phyloP scores from a whole-genome alignment of 2,797 vertebrate species.

The Acridotheres tristis region DNA sequence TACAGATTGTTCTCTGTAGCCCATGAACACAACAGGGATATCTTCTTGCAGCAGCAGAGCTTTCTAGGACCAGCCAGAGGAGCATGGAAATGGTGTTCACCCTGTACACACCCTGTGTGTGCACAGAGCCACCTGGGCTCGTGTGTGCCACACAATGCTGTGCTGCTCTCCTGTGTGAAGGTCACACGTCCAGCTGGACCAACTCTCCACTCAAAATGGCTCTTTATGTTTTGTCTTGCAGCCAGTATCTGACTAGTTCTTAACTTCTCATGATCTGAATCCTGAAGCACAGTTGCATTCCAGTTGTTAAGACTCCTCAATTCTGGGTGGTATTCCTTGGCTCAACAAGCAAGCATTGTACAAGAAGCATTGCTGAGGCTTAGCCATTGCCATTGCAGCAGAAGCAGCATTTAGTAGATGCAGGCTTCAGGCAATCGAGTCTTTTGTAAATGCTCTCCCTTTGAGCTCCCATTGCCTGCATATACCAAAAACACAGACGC shows the following conservation, averaged over 20 bases:
- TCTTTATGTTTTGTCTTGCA: background rate
- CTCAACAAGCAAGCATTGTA: background rate
- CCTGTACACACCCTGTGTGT: accelerated
- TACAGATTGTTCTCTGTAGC: background rate
- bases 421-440: background rate
- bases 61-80: background rate
- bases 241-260: background rate
- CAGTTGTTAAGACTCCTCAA: background rate
- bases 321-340: background rate
- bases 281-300: background rate
- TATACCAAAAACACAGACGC: background rate
- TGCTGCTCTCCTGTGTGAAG: accelerated
- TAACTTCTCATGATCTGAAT: background rate
- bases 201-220: background rate
- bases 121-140: background rate
- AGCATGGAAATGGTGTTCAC: background rate
- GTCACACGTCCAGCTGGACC: background rate
- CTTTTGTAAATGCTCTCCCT: background rate
- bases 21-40: background rate
- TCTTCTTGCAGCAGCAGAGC: background rate
- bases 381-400: background rate
- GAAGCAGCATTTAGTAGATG: background rate
- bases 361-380: background rate
- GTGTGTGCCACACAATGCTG: accelerated
- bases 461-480: background rate